Base-by-base conservation (phyloP, 1,140 invertebrate genomes). In the Magallana angulata region DNA sequence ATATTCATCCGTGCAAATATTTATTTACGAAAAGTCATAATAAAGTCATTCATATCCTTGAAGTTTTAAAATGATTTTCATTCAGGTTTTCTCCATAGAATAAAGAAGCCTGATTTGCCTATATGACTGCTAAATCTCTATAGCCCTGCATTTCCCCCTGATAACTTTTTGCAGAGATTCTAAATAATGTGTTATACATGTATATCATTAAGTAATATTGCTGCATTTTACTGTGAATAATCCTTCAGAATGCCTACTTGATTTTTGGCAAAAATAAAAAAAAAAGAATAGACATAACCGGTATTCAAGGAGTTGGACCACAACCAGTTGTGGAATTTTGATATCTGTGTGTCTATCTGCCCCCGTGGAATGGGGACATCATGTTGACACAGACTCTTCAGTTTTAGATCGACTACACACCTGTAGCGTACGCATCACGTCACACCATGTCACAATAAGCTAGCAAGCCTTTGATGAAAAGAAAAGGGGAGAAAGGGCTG, bases 301-400 rank as follows among this genome's bases (percentile, higher is more conserved):
- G 68, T 76, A 76, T 76, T 30, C 11, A 30, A 62, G 14, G 11
- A n/a, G 60, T 48, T n/a, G 60, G 60, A 62, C 14, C 14, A 18
- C 18, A 14, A 64, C 60, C 60, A 16, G 60, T 36, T 11, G 18
- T 36, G 24, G 68, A 76, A 76, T 76, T 11, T 48, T 36, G 68
- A 76, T 76, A 76, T 11, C 9, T 76, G 14, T 76, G 24, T 76
- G 68, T 76, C 9, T 48, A 48, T 48, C 36, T 0, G 36, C 60
- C 60, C 60, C 5, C 12, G 24, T 76, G 68, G 24, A 76, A 76
- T 18, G 68, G 36, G 68, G 68, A 12, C 68, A 18, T 11, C 12
- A 36, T 76, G 11, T 76, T 76, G 24, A 12, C 68, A 76, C 68
- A 76, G 68, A 36, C 68, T 76, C 68, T 76, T 24, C 24, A 36